phyloP scores from a whole-genome alignment of 2,113 vertebrate genomes.

The Neoarius graeffei region DNA sequence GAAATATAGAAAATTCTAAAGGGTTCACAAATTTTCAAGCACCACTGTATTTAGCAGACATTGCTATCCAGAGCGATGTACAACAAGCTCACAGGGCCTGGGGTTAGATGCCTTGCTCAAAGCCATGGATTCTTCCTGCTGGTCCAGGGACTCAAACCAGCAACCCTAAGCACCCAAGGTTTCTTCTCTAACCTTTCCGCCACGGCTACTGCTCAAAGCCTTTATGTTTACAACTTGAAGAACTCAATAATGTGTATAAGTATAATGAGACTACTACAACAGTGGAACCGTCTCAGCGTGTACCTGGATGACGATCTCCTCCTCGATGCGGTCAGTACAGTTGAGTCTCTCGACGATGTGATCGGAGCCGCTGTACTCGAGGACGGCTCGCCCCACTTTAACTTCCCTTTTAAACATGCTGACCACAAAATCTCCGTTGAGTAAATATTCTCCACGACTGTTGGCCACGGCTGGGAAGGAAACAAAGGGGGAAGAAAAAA shows the following conservation, averaged over 20 bases:
- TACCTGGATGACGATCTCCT: constrained; percentile 94
- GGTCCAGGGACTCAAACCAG: too few species aligned
- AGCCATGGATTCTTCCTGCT: too few species aligned
- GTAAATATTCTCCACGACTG: constrained; percentile 90
- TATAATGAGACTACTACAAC: too few species aligned
- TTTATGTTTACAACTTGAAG: background rate
- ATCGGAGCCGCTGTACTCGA: constrained; percentile 97
- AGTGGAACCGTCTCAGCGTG: too few species aligned
- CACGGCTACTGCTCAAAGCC: background rate
- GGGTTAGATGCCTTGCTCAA: too few species aligned
- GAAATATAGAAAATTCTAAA: too few species aligned
- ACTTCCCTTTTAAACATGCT: constrained; percentile 99
- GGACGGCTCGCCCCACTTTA: constrained; percentile 86
- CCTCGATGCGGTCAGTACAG: constrained; percentile 91
- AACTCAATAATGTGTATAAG: background rate
- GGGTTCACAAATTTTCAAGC: too few species aligned
- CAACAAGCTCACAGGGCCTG: too few species aligned
- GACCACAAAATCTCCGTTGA: constrained; percentile 97
- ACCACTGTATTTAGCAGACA: too few species aligned
- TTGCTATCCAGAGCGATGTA: too few species aligned
- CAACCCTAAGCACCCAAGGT: too few species aligned
- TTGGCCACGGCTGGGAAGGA: constrained; percentile 85
- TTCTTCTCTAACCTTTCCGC: too few species aligned
- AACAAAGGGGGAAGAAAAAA: constrained; percentile 39
- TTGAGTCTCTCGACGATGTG: constrained; percentile 91